A percentile compares a stretch with the other conserved stretches of the same genome.
Evolutionary conservation across 2,113 vertebrate species (phyloP).

Genomic region (Grantiella picta): DNA sequence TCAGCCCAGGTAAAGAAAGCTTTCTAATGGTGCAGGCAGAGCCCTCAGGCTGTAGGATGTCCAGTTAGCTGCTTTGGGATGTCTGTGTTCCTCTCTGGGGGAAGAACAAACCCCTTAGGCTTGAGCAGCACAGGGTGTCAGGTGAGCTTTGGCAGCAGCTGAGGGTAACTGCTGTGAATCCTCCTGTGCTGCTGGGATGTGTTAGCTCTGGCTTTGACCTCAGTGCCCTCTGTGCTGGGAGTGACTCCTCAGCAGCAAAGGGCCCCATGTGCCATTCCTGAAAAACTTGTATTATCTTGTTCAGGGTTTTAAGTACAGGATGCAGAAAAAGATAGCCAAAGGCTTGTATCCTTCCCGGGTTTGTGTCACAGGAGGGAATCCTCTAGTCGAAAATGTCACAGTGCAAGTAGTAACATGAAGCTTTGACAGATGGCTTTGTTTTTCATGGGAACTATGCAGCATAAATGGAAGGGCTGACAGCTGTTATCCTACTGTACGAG

Average conservation of each 20-base stretch:
- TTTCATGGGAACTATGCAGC: background rate
- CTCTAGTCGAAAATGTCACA: background rate
- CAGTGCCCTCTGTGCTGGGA: background rate
- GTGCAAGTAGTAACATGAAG: background rate
- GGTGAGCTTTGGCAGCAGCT: background rate
- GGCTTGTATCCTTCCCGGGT: background rate
- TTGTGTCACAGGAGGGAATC: background rate
- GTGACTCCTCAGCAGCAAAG: background rate
- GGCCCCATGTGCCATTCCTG: background rate
- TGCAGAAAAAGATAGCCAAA: conserved; percentile 19
- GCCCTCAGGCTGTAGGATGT: background rate
- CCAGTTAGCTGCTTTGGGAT: background rate
- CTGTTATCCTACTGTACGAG: background rate
- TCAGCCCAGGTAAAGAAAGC: background rate
- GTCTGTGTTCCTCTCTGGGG: background rate
- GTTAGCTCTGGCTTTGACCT: background rate
- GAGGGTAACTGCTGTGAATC: background rate
- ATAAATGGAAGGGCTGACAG: background rate
- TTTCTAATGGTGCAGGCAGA: background rate
- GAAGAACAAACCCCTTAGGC: background rate
- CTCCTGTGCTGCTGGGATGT: background rate
- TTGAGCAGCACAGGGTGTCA: background rate
- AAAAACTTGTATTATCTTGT: background rate
- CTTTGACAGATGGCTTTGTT: background rate
- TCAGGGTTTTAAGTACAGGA: background rate